phyloP scores from a whole-genome alignment of 2,797 vertebrate species.

The Liparis tanakae region DNA sequence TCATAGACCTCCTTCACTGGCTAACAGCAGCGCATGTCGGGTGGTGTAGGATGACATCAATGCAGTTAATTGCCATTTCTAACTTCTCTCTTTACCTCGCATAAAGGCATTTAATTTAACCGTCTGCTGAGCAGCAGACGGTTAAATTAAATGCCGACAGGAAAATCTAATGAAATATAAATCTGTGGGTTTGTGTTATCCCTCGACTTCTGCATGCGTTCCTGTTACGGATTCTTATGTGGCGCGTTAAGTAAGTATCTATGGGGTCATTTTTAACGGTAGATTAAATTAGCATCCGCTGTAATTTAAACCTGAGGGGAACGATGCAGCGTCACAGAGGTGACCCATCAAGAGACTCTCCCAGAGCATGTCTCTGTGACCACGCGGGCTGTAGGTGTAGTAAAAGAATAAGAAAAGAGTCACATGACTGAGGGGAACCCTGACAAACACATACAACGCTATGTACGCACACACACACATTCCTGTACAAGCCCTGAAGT shows the following conservation, averaged over 20 bases:
- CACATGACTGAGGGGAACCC: conserved; percentile 4
- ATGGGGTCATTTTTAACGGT: neutral
- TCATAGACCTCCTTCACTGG: neutral
- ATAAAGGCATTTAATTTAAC: neutral
- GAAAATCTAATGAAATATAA: neutral
- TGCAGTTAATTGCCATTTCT: neutral
- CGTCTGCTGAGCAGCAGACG: neutral
- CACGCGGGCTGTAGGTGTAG: conserved; percentile 51
- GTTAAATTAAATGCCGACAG: conserved; percentile 1
- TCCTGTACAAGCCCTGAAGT: too few species aligned
- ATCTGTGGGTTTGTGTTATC: neutral
- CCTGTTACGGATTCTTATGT: neutral
- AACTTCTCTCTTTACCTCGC: conserved; percentile 6
- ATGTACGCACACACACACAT: conserved; percentile 12
- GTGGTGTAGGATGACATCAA: neutral
- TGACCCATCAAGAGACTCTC: conserved; percentile 37
- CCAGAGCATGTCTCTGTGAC: conserved; percentile 10
- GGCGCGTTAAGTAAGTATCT: neutral
- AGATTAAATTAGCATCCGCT: neutral
- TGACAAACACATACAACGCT: conserved; percentile 6
- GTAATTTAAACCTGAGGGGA: neutral
- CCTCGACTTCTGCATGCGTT: neutral
- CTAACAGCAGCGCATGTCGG: neutral
- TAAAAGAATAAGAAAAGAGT: conserved; percentile 32
- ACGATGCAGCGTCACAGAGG: conserved; percentile 3